Evolutionary conservation across 2,888 invertebrate genomes (phyloP).

Genomic region (Chloromyia formosa): DNA sequence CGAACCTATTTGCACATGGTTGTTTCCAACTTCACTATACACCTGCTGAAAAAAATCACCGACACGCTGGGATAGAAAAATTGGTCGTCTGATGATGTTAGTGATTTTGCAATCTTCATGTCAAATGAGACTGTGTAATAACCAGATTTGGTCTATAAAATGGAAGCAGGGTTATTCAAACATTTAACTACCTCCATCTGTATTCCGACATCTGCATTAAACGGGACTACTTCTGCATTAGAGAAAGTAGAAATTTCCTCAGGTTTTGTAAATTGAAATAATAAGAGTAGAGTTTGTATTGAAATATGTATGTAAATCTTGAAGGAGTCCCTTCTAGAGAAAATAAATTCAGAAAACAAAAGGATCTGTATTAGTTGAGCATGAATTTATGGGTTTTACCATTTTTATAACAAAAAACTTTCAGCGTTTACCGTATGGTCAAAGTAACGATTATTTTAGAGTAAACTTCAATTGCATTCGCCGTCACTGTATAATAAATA

Average conservation of each 20-base stretch:
- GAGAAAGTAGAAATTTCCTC: not conserved
- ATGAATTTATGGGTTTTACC: too few relatives aligned
- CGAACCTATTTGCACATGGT: too few relatives aligned
- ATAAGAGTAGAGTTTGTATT: not conserved
- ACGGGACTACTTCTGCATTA: not conserved
- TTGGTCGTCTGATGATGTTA: constrained; percentile 4
- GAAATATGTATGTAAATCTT: too few relatives aligned
- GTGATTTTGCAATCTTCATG: not conserved
- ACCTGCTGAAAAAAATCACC: constrained; percentile 25
- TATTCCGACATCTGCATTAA: not conserved
- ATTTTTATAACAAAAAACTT: too few relatives aligned
- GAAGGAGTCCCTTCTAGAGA: too few relatives aligned
- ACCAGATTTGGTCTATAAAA: constrained; percentile 6
- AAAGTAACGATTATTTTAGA: too few relatives aligned
- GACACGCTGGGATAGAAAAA: constrained; percentile 24
- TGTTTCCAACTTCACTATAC: constrained; percentile 33
- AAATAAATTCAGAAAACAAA: too few relatives aligned
- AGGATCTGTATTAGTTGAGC: too few relatives aligned
- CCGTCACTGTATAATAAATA: too few relatives aligned
- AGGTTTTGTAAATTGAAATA: not conserved
- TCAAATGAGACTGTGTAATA: constrained; percentile 18
- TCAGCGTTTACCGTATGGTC: too few relatives aligned
- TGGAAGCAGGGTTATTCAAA: constrained; percentile 19
- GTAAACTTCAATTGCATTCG: too few relatives aligned
- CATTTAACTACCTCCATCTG: constrained; percentile 14